Base-by-base conservation (phyloP, 2,113 vertebrate species). In the Sprattus sprattus region DNA sequence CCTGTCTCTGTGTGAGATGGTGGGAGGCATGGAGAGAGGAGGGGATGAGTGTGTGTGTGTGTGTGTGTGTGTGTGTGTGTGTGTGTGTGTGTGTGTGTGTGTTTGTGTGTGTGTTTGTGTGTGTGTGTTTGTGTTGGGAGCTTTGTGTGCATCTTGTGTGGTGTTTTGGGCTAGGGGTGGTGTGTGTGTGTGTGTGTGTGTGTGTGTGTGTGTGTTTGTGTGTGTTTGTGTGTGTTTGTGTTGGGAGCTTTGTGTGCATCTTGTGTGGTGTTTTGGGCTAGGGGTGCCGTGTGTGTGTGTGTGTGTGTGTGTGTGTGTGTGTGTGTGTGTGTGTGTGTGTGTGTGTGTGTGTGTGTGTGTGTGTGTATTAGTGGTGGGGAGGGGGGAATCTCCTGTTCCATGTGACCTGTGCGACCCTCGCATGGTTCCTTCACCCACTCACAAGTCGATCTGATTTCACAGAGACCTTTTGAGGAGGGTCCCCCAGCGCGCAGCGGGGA, bases 391-490 rank as follows among this genome's bases (percentile, higher is more conserved):
- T 67, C 60, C 60, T 67, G n/a, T 67, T 67, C 22, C 60, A 25
- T 67, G 60, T 67, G 60, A 67, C 60, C 60, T 28, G 60, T 67
- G 60, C 10, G 4, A 25, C 60, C 60, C 64, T 28, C 9, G 9
- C 25, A 11, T 13, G 64, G 64, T 25, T 71, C 25, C n/a, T 71
- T 71, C 64, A 71, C 64, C 64, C 64, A 71, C 64, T 13, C 64
- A 32, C 64, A 71, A 28, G 64, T 71, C 64, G 64, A 71, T 71
- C 25, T 71, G 64, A 71, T 71, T 71, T 71, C 64, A 71, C n/a
- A 71, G 64, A 71, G n/a, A 1, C 25, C n/a, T 3, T 71, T 10
- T 28, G 64, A 71, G 64, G 9, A 11, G 64, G 64, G 64, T 32
- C 25, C 64, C 64, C 64, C 64, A 28, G 64, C 7, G 64, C 57